Percentiles rank a stretch among this genome's conserved stretches.
Conservation (phyloP, 2,113 vertebrate genomes). For the Eurypyga helias region DNA sequence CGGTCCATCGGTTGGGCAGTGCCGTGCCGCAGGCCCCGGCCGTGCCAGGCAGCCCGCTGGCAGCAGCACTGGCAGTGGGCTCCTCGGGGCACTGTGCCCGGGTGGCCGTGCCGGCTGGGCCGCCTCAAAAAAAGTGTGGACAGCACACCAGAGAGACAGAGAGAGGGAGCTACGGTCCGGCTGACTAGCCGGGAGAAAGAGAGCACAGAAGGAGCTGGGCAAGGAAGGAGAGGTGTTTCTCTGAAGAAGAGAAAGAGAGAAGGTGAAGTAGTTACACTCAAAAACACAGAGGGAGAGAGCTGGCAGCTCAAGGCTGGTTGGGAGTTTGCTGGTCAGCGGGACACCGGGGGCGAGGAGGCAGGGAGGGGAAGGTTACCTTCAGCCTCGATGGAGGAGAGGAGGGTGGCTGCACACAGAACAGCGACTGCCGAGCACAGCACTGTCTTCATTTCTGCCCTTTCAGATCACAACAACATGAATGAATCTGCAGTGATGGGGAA, state of each 20-base stretch:
- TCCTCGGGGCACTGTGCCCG: background rate
- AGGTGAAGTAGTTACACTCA: conserved; percentile 9
- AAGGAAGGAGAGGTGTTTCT: conserved; percentile 44
- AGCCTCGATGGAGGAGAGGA: conserved; percentile 84
- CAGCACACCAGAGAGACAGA: conserved; percentile 79
- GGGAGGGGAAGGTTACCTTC: conserved; percentile 86
- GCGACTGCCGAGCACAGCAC: conserved; percentile 79
- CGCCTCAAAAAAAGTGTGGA: conserved; percentile 56
- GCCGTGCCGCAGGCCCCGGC: background rate
- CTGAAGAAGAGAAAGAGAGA: conserved; percentile 66
- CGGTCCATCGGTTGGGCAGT: background rate
- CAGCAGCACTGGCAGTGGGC: background rate
- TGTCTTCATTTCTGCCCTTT: conserved; percentile 85
- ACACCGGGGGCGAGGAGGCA: background rate
- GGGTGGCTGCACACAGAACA: conserved; percentile 80
- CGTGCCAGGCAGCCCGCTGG: background rate
- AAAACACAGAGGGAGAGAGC: conserved; percentile 36
- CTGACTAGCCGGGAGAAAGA: conserved; percentile 33
- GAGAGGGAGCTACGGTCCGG: conserved; percentile 22
- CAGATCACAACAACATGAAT: conserved; percentile 88
- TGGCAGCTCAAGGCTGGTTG: background rate
- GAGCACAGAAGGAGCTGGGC: conserved; percentile 52
- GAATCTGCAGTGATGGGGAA: conserved; percentile 74
- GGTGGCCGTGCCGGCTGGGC: background rate
- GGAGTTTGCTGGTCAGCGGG: background rate